phyloP scores from a whole-genome alignment of 2,888 invertebrate genomes.

The Leucoptera coffeella region DNA sequence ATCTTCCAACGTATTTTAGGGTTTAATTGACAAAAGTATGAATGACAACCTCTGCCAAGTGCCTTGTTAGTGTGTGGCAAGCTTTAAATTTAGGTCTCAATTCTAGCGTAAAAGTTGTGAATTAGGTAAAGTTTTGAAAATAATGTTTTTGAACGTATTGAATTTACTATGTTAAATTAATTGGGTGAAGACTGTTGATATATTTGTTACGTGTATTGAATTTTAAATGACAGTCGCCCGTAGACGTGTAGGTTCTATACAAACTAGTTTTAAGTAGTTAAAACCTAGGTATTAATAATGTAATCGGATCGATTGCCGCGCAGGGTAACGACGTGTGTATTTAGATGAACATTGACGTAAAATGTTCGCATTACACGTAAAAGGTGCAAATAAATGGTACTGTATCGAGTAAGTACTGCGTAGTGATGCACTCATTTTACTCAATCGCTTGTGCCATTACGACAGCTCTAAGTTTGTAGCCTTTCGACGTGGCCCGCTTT shows the following conservation, averaged over 20 bases:
- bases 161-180: constrained; percentile 9
- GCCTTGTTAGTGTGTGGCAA: constrained; percentile 10
- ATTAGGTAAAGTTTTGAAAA: constrained; percentile 7
- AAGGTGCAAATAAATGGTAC: no score
- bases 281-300: constrained; percentile 1
- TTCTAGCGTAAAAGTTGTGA: constrained; percentile 9
- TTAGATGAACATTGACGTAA: no score
- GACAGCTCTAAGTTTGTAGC: no score
- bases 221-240: background rate
- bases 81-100: constrained; percentile 17
- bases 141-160: constrained; percentile 8
- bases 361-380: no score
- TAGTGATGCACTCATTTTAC: no score
- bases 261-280: constrained; percentile 4
- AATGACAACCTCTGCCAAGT: constrained; percentile 2
- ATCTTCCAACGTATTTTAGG: no score
- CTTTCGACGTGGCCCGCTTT: no score
- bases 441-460: no score
- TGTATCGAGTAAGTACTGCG: no score
- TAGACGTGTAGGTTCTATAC: constrained; percentile 1
- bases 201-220: constrained; percentile 3
- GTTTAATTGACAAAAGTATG: no score
- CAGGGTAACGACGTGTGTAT: constrained; percentile 2
- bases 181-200: constrained; percentile 12
- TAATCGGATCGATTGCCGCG: constrained; percentile 1